Evolutionary conservation across 2,113 vertebrate genomes (phyloP).

Genomic region (Emydura subglobosa): DNA sequence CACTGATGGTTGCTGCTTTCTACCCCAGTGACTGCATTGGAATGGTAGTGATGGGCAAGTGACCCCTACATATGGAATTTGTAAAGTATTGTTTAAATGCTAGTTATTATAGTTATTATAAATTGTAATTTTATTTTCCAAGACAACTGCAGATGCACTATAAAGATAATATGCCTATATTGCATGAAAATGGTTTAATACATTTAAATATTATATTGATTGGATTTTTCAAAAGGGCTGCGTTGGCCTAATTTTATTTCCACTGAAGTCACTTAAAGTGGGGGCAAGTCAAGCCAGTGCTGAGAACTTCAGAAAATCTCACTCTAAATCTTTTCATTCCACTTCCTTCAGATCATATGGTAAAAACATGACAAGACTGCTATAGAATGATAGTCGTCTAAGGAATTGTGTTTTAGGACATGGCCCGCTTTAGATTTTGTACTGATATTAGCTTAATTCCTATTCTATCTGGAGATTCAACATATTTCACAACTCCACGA

Average conservation of each 20-base stretch:
- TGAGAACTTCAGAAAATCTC: not conserved
- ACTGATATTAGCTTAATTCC: slow-evolving; percentile 47
- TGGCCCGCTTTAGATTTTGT: slow-evolving; percentile 69
- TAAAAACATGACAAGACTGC: slow-evolving; percentile 65
- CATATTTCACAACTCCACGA: not conserved
- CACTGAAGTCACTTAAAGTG: slow-evolving; percentile 1
- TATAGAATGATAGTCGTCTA: slow-evolving; percentile 67
- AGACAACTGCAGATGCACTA: not conserved
- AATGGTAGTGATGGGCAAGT: slow-evolving; percentile 32
- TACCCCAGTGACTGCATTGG: not conserved
- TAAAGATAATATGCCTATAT: not conserved
- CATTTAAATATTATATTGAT: not conserved
- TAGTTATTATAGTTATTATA: slow-evolving; percentile 1
- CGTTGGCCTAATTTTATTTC: fast-evolving
- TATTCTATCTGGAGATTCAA: slow-evolving; percentile 28
- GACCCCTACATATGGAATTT: not conserved
- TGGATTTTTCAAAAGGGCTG: not conserved
- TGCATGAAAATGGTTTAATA: not conserved
- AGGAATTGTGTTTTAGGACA: slow-evolving; percentile 74
- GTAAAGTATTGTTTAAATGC: not conserved
- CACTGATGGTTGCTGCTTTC: not conserved
- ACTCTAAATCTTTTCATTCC: slow-evolving; percentile 41
- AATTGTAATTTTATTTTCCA: slow-evolving; percentile 22
- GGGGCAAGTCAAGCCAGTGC: not conserved
- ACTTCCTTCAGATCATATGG: slow-evolving; percentile 69